Percentiles rank a stretch among this genome's conserved stretches.
These are phyloP conservation scores for Mesembrinibis cayennensis DNA, from an alignment of 2,113 vertebrate species.

Conservation along the genomic window DNA sequence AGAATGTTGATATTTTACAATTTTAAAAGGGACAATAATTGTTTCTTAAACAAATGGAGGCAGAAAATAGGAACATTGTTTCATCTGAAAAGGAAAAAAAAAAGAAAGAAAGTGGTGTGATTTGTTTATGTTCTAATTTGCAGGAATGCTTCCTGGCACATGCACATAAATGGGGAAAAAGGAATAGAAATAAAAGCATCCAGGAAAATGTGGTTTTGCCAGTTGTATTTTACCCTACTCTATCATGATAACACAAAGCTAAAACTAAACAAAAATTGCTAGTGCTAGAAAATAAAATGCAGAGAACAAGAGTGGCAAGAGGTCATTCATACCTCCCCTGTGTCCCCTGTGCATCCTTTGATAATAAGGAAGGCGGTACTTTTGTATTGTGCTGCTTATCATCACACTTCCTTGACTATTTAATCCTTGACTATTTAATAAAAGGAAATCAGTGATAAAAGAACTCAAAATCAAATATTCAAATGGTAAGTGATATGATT, in stretches of 20 bases:
- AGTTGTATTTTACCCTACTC: neutral
- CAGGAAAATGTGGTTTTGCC: neutral
- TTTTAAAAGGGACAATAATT: neutral
- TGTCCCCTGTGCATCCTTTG: neutral
- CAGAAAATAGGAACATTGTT: neutral
- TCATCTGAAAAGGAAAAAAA: neutral
- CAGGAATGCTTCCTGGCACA: neutral
- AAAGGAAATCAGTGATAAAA: neutral
- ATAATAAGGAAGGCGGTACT: neutral
- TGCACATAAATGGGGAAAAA: neutral
- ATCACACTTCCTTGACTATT: neutral
- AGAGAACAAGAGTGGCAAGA: neutral
- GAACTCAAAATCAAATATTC: neutral
- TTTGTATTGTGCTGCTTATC: neutral
- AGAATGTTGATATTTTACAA: neutral
- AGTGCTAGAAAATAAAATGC: neutral
- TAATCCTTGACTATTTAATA: neutral
- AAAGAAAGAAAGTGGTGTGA: neutral
- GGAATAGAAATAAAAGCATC: neutral
- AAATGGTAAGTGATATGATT: neutral
- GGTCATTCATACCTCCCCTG: neutral
- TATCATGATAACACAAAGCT: neutral
- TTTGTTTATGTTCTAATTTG: neutral
- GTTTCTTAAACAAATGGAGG: neutral
- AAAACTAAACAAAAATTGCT: neutral